phyloP scores from a whole-genome alignment of 2,113 vertebrate species.

The Burhinus oedicnemus region DNA sequence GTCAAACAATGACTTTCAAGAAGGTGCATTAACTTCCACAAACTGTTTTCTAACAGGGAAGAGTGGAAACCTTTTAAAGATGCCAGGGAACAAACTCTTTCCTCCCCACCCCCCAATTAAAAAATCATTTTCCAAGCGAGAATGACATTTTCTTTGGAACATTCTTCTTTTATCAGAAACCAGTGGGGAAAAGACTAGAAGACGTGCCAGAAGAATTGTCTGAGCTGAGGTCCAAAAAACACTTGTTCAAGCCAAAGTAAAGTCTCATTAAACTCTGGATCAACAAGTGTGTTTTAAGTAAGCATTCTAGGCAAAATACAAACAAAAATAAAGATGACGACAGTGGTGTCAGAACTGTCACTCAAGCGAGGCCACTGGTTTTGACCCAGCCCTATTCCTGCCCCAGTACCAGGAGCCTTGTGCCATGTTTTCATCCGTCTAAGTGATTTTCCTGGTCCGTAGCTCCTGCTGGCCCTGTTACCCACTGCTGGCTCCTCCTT shows the following conservation, averaged over 20 bases:
- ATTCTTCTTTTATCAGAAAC: neutral
- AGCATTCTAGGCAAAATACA: neutral
- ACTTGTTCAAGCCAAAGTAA: neutral
- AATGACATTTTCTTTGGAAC: constrained; percentile 15
- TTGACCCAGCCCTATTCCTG: neutral
- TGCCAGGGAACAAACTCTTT: neutral
- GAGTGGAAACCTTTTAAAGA: neutral
- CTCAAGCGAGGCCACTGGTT: neutral
- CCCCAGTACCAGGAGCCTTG: neutral
- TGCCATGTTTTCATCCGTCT: neutral
- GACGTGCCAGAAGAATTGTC: neutral
- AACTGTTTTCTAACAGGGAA: neutral
- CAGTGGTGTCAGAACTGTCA: neutral
- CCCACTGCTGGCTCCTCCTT: neutral
- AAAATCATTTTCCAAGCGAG: neutral
- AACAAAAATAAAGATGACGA: neutral
- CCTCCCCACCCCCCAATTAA: neutral
- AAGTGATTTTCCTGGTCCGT: neutral
- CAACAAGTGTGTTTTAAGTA: neutral
- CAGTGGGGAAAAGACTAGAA: neutral
- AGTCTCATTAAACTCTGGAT: neutral
- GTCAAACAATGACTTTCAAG: neutral
- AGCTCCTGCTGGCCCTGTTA: neutral
- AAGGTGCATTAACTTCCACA: neutral
- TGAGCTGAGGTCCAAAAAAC: neutral